Conservation (phyloP, 2,797 vertebrate genomes). For the Tangara arthus region DNA sequence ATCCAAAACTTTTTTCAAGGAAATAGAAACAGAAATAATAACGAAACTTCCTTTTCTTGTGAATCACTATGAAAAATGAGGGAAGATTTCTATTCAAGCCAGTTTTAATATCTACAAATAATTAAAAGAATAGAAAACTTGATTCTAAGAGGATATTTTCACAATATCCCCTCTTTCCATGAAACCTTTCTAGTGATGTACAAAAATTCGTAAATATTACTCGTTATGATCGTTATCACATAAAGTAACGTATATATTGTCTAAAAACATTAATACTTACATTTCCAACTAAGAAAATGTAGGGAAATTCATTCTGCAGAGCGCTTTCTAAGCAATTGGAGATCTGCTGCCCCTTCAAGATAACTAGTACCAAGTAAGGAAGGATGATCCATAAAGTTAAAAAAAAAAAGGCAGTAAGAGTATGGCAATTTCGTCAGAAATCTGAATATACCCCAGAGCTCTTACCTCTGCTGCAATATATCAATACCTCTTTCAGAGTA, state of each 20-base stretch:
- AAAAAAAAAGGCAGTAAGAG: background rate
- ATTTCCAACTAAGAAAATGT: background rate
- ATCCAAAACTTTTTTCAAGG: background rate
- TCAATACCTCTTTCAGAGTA: background rate
- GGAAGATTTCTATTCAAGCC: background rate
- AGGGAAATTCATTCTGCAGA: background rate
- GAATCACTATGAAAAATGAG: background rate
- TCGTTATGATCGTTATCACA: background rate
- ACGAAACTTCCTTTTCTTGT: rapidly evolving
- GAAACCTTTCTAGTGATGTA: background rate
- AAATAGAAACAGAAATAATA: background rate
- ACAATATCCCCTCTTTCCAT: background rate
- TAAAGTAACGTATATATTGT: background rate
- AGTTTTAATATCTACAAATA: background rate
- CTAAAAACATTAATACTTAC: background rate
- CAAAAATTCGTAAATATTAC: background rate
- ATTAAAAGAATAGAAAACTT: background rate
- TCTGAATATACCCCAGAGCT: background rate
- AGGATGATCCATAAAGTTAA: background rate
- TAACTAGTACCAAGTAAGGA: background rate
- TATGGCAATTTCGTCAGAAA: background rate
- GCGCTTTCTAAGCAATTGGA: background rate
- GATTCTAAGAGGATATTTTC: background rate
- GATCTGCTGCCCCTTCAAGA: background rate
- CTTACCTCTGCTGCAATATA: background rate